phyloP scores from a whole-genome alignment of 2,113 vertebrate species.

The Eonycteris spelaea region DNA sequence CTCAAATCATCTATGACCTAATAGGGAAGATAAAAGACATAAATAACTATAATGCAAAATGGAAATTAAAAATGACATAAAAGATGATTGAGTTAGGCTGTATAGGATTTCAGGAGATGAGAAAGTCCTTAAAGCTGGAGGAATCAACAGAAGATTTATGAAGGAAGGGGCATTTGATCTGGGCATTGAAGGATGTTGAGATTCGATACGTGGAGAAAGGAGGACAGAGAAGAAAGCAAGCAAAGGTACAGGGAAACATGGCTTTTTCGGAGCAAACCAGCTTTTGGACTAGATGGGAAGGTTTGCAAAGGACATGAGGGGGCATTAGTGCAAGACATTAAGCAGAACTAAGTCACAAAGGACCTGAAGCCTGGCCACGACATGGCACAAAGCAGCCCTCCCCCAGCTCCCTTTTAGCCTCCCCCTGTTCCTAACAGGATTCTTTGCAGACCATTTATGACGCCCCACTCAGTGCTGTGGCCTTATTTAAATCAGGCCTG shows the following conservation, averaged over 20 bases:
- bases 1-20: not conserved
- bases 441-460: not conserved
- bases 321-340: not conserved
- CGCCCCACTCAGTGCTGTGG: not conserved
- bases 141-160: not conserved
- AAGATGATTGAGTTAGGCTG: not conserved
- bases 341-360: not conserved
- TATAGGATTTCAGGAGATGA: not conserved
- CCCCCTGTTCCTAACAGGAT: not conserved
- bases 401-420: not conserved
- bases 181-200: not conserved
- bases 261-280: not conserved
- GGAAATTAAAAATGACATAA: not conserved
- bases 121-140: not conserved
- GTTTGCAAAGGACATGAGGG: not conserved
- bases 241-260: not conserved
- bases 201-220: not conserved
- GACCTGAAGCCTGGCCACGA: not conserved
- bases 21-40: not conserved
- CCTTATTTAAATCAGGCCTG: constrained; percentile 79
- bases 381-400: no score
- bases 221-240: not conserved
- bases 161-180: not conserved
- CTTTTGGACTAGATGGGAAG: not conserved
- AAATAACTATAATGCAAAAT: not conserved